Base-by-base conservation (phyloP, 2,113 vertebrate species). In the Sigmodon hispidus region DNA sequence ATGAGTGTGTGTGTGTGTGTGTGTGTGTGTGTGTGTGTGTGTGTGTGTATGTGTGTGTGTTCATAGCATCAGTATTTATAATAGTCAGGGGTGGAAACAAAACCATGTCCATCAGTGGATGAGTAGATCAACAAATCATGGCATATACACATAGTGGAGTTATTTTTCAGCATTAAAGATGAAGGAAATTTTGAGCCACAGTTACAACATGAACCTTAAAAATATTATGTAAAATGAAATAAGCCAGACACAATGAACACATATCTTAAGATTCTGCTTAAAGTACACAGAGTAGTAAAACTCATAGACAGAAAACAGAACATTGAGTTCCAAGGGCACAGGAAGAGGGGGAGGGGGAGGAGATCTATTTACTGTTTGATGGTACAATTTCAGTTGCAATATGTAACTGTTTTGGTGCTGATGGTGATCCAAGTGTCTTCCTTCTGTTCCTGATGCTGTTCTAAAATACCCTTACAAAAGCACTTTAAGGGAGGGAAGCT, bases 161-260 rank as follows among this genome's bases (percentile, higher is more conserved):
- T 91, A 76, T 61, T 85, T 48, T 52, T 89, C 75, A 85, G 29
- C 26, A 72, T 87, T 84, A 7, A 45, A 86, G 65, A 79, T 40
- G 69, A 95, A 80, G 65, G 55, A 67, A 80, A 43, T 88, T 88
- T 31, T 70, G 72, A 52, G 3, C 40, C 67, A 26, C 59, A 61
- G 24, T 45, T 52, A 89, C 21, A 91, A 61, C 10, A 59, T 55
- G 8, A 50, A 50, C 36, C 77, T 96, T 65, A 29, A 76, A 91
- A 86, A 89, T 26, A n/a, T 80, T 55, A 91, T 61, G 15, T 36
- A 83, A 67, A 77, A 43, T 92, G 31, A 95, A 79, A 83, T 94
- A 92, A 75, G 1, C 6, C 31, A 91, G 36, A 77, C 36, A 77
- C 65, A 52, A 17, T 48, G 36, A 43, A 89, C 29, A 73, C 55